Base-by-base conservation (phyloP, 30 jellyfish, hydroid and myxozoan genomes). In the Aurelia sp. region DNA sequence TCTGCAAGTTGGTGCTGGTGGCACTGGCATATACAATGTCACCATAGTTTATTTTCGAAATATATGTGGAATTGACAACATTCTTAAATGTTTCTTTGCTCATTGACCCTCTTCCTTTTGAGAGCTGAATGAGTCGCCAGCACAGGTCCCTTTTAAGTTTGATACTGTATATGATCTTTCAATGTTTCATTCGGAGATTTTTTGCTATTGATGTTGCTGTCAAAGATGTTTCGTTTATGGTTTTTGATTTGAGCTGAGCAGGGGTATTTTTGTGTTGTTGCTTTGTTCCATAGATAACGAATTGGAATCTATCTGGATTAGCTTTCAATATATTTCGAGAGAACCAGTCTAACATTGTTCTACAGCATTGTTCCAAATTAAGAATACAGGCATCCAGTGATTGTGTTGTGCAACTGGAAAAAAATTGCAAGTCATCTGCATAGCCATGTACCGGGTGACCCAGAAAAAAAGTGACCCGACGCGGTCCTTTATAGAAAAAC, bases 371-470 rank as follows among this genome's bases (percentile, higher is more conserved):
- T 65, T 65, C 75, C 57, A 65, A 0, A 35, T 35, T 35, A 65
- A 65, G 75, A 65, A 17, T 65, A 65, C 47, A 65, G 44, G 75
- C 57, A 4, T 65, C 75, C 6, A 65, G 35, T 0, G 75, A 65
- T 65, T 35, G 47, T 6, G 1, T 35, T 0, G 0, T 35, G 47
- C 47, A 35, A 6, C 47, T 35, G 47, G 47, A 1, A 27, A 65
- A 65, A 0, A 65, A 50, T 65, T 65, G 75, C 35, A 65, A 65
- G 57, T 65, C 75, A 13, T 65, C 44, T 65, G 75, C 35, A 65
- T 65, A 65, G 44, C 47, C 75, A 65, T 65, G 75, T 65, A 65
- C n/a, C n/a, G n/a, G n/a, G n/a, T n/a, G n/a, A n/a, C n/a, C n/a
- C n/a, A n/a, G n/a, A n/a, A n/a, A n/a, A n/a, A n/a, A n/a, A n/a